Percentiles rank a stretch among this genome's conserved stretches.
Evolutionary conservation across 2,888 invertebrate genomes (phyloP).

Genomic region (Bimastos eiseni): DNA sequence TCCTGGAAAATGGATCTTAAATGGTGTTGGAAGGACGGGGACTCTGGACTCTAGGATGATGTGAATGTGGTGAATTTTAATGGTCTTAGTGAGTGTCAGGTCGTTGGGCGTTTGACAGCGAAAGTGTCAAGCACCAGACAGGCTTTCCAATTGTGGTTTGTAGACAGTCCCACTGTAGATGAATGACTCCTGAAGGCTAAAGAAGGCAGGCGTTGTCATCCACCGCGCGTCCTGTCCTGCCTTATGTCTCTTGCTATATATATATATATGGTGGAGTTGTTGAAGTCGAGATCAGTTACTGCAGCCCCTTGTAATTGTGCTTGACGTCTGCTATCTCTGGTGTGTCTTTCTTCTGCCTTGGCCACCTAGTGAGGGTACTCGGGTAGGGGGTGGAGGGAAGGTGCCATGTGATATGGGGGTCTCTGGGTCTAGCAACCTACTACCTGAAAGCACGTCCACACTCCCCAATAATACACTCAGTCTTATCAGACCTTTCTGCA

Average conservation of each 20-base stretch:
- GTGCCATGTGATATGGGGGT: neutral
- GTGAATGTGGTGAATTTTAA: constrained; percentile 6
- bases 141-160: neutral
- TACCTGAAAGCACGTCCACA: neutral
- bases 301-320: neutral
- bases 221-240: neutral
- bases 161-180: neutral
- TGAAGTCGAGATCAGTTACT: neutral
- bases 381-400: neutral
- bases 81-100: neutral
- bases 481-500: neutral
- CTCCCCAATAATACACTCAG: neutral
- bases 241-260: neutral
- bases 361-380: constrained; percentile 13
- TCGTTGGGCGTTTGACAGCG: neutral
- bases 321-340: neutral
- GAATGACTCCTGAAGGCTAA: neutral
- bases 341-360: neutral
- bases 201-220: constrained; percentile 1
- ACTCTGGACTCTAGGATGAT: neutral
- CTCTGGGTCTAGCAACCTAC: neutral
- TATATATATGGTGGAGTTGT: neutral
- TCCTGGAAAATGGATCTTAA: neutral
- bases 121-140: neutral
- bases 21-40: neutral